phyloP scores from a whole-genome alignment of 2,797 vertebrate species.

The Agapornis canus region DNA sequence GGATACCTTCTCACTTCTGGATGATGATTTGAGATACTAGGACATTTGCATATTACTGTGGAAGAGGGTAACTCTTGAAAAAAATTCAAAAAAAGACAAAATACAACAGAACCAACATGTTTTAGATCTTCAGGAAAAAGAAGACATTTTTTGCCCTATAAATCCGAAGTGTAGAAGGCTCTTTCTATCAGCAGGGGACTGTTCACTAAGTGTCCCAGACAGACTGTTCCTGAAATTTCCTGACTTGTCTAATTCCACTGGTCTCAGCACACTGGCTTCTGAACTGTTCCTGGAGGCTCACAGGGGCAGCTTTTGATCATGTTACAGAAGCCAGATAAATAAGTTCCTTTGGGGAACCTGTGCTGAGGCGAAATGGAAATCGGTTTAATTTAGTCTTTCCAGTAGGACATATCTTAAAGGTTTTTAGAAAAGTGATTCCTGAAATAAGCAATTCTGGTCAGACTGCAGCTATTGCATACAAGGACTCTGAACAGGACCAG shows the following conservation, averaged over 20 bases:
- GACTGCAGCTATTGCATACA: not conserved
- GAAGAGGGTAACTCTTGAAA: not conserved
- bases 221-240: not conserved
- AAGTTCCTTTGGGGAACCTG: not conserved
- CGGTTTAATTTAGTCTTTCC: not conserved
- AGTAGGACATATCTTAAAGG: not conserved
- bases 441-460: not conserved
- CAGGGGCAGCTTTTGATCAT: not conserved
- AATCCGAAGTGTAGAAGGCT: not conserved
- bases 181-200: not conserved
- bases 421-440: not conserved
- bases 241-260: not conserved
- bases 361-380: not conserved
- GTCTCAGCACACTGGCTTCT: not conserved
- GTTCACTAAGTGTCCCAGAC: not conserved
- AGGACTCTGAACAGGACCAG: not conserved
- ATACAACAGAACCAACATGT: accelerated
- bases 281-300: not conserved
- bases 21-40: not conserved
- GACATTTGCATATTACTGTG: not conserved
- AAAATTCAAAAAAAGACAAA: not conserved
- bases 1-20: not conserved
- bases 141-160: not conserved
- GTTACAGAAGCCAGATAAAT: not conserved
- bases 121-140: not conserved